A percentile compares a stretch with the other conserved stretches of the same genome.
phyloP scores from a whole-genome alignment of 92 coral and sea anemone species.

The Galaxea fascicularis region DNA sequence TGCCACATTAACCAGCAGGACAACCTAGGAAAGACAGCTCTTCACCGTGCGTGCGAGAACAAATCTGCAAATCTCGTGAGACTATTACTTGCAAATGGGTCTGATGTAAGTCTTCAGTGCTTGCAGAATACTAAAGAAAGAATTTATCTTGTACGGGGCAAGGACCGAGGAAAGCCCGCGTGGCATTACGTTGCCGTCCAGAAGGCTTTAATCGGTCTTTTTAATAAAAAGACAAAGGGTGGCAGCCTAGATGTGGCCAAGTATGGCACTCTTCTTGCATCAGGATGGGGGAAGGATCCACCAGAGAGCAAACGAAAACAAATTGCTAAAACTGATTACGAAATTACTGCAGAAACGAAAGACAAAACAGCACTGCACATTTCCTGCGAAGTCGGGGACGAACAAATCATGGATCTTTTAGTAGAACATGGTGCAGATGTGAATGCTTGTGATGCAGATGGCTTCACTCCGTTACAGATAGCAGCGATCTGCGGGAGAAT shows the following conservation, averaged over 20 bases:
- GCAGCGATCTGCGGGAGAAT: slow-evolving; percentile 16
- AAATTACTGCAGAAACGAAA: not conserved
- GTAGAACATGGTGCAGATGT: slow-evolving; percentile 10
- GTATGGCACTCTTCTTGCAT: slow-evolving; percentile 18
- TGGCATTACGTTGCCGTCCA: slow-evolving; percentile 22
- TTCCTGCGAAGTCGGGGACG: not conserved
- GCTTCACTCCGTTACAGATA: slow-evolving; percentile 21
- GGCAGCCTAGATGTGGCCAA: slow-evolving; percentile 14
- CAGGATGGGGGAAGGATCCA: slow-evolving; percentile 22
- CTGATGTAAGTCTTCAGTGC: not conserved
- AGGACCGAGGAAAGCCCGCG: slow-evolving; percentile 8
- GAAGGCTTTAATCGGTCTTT: not conserved
- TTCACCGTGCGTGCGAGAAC: slow-evolving; percentile 2
- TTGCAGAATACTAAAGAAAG: not conserved
- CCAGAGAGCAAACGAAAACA: not conserved
- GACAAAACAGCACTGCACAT: slow-evolving; percentile 5
- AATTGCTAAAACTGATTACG: not conserved
- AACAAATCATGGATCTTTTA: not conserved
- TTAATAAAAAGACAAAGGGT: not conserved
- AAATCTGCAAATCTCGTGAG: not conserved
- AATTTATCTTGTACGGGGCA: slow-evolving; percentile 26
- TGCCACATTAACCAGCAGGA: slow-evolving; percentile 12
- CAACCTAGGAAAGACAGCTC: slow-evolving; percentile 23
- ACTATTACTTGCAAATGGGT: not conserved
- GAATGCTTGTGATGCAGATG: slow-evolving; percentile 21